A percentile compares a stretch with the other conserved stretches of the same genome.
phyloP scores from a whole-genome alignment of 2,888 invertebrate species.

The Trilocha varians region DNA sequence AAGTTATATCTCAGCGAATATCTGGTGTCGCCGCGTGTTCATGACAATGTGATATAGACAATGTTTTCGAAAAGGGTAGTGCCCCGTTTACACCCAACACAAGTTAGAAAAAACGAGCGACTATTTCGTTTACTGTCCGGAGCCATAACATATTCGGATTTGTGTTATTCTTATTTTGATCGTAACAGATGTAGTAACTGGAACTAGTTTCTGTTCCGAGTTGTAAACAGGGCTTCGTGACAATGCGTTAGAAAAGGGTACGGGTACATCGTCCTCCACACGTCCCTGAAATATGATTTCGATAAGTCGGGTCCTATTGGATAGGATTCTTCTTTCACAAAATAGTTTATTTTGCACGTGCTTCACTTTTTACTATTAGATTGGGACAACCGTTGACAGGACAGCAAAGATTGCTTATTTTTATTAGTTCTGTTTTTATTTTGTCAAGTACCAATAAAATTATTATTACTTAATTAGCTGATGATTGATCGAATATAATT shows the following conservation, averaged over 20 bases:
- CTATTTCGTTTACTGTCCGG: conserved; percentile 13
- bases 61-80: conserved; percentile 62
- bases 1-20: conserved; percentile 64
- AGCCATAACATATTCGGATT: conserved; percentile 8
- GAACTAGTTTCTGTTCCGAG: conserved; percentile 9
- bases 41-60: conserved; percentile 70
- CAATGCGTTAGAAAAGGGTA: conserved; percentile 60
- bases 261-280: conserved; percentile 58
- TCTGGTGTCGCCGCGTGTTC: conserved; percentile 65
- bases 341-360: conserved; percentile 55
- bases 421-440: neutral
- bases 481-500: too few relatives aligned
- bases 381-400: neutral
- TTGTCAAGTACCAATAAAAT: too few relatives aligned
- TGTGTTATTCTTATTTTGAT: neutral
- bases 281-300: conserved; percentile 71
- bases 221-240: conserved; percentile 44
- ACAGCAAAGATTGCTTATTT: conserved; percentile 11
- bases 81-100: conserved; percentile 36
- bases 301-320: conserved; percentile 67
- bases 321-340: conserved; percentile 52
- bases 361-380: conserved; percentile 19
- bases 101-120: conserved; percentile 11
- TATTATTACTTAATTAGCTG: too few relatives aligned
- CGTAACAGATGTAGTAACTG: conserved; percentile 7